Base-by-base conservation (phyloP, 2,888 invertebrate genomes). In the Caenorhabditis angaria region DNA sequence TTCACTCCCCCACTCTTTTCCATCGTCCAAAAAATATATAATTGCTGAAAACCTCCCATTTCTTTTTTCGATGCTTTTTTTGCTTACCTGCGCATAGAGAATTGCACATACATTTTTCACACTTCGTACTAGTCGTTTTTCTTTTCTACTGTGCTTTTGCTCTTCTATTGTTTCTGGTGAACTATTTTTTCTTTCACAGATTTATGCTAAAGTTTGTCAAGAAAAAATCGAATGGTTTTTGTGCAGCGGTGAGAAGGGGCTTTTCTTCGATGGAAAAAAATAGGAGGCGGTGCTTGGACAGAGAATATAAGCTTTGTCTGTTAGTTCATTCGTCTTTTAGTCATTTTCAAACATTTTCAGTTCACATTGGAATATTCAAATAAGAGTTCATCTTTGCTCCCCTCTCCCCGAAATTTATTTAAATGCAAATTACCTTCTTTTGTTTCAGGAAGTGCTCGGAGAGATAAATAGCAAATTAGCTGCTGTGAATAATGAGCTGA, bases 391-490 rank as follows among this genome's bases (percentile, higher is more conserved):
- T n/a, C n/a, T n/a, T n/a, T n/a, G n/a, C n/a, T n/a, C n/a, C n/a
- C n/a, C n/a, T n/a, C n/a, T n/a, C n/a, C n/a, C n/a, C n/a, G n/a
- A n/a, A n/a, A n/a, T n/a, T n/a, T n/a, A n/a, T n/a, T n/a, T n/a
- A n/a, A n/a, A n/a, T n/a, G n/a, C n/a, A n/a, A n/a, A n/a, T n/a
- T n/a, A n/a, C n/a, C 8, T 35, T 10, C 8, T 35, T 35, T 35
- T n/a, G 6, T 70, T 77, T 29, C 66, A 73, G 75, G 80, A 80
- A 73, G 81, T 81, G 55, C 78, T 81, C 54, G 84, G 80, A 58
- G 85, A 86, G 76, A 80, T 86, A 78, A 84, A 86, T 77, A 80
- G 70, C 68, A 83, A 84, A 76, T 60, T 79, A 66, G 68, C 77
- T 35, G 71, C 67, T 47, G 79, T 85, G 56, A 85, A 85, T 77